These are phyloP conservation scores for Archilochus colubris DNA, from an alignment of 2,113 vertebrate genomes.

Conservation along the genomic window DNA sequence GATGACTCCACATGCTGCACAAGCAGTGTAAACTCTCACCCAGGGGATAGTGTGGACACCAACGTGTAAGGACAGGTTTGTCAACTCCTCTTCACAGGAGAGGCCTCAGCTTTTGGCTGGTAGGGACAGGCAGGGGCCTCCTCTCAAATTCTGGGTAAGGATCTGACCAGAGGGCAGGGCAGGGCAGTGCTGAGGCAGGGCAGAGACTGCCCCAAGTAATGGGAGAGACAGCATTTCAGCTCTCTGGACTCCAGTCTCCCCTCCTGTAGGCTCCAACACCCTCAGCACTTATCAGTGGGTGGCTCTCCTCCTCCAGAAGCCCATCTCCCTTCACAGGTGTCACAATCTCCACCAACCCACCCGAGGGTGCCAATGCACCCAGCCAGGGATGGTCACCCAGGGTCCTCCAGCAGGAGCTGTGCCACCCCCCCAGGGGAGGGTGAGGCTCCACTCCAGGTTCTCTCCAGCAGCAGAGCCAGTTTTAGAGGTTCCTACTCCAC, in stretches of 20 bases:
- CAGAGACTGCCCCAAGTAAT: neutral
- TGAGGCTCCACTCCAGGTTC: neutral
- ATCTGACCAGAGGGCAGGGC: slow-evolving; percentile 14
- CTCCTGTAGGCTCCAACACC: neutral
- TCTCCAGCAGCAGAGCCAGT: slow-evolving; percentile 32
- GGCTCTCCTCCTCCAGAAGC: neutral
- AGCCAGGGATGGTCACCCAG: neutral
- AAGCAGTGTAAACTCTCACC: neutral
- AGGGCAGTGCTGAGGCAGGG: neutral
- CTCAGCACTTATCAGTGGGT: neutral
- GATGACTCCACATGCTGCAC: neutral
- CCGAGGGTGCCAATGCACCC: neutral
- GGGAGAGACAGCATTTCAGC: neutral
- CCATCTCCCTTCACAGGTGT: neutral
- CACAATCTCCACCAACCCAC: neutral
- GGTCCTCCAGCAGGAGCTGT: neutral
- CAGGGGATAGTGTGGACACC: neutral
- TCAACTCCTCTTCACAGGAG: slow-evolving; percentile 13
- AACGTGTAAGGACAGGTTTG: slow-evolving; percentile 20
- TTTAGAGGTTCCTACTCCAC: slow-evolving; percentile 12
- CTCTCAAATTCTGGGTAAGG: slow-evolving; percentile 28
- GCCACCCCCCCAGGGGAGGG: neutral
- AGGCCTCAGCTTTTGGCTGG: neutral
- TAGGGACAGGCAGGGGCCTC: neutral
- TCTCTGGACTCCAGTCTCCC: neutral